Evolutionary conservation across 1,140 invertebrate species (phyloP).

Genomic region (Drosophila insularis): DNA sequence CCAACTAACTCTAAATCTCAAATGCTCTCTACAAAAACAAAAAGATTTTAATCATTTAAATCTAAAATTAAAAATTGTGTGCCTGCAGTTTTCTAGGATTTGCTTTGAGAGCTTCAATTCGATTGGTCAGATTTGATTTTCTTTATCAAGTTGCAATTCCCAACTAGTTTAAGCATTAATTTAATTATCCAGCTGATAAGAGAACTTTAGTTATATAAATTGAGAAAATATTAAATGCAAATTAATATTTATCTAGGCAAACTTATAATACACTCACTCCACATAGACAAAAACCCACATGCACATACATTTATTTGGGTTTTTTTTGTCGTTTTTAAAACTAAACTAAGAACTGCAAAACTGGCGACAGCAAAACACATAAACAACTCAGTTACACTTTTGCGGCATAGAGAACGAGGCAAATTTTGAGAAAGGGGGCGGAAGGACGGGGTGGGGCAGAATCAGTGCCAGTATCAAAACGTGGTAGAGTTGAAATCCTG

Average conservation of each 20-base stretch:
- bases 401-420: conserved; percentile 17
- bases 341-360: conserved; percentile 33
- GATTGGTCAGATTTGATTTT: no score
- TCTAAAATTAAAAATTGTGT: no score
- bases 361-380: conserved; percentile 56
- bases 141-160: no score
- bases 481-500: conserved; percentile 19
- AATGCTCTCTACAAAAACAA: not conserved
- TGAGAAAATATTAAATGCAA: not conserved
- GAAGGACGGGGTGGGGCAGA: no score
- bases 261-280: conserved; percentile 12
- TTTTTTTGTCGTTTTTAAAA: conserved; percentile 4
- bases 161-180: no score
- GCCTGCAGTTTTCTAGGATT: no score
- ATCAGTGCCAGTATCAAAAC: no score
- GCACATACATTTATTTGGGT: not conserved
- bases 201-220: not conserved
- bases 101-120: no score
- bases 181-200: no score
- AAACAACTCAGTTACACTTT: conserved; percentile 78
- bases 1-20: not conserved
- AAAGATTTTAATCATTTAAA: no score
- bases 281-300: not conserved
- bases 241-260: not conserved
- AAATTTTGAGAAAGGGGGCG: not conserved